A percentile compares a stretch with the other conserved stretches of the same genome.
phyloP scores from a whole-genome alignment of 2,113 vertebrate genomes.

The Nestor notabilis region DNA sequence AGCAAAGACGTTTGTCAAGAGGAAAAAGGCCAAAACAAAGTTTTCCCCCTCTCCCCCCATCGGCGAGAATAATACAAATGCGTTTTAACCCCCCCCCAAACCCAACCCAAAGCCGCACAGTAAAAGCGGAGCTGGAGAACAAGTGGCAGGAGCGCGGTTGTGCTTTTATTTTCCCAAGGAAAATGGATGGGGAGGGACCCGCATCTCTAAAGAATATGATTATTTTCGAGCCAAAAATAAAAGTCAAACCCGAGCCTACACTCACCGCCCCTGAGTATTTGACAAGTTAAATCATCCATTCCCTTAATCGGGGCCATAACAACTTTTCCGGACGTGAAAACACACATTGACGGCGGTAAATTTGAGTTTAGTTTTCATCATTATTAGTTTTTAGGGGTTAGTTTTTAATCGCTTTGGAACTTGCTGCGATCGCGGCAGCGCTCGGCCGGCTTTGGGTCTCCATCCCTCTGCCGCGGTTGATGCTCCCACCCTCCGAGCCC shows the following conservation, averaged over 20 bases:
- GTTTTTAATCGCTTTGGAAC: not conserved
- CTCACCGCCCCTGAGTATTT: not conserved
- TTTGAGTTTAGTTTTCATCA: not conserved
- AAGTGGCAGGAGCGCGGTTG: not conserved
- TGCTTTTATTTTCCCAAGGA: not conserved
- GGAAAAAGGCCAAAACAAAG: slow-evolving; percentile 54
- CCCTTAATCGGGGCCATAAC: not conserved
- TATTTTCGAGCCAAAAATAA: not conserved
- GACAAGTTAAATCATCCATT: not conserved
- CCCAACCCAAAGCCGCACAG: not conserved
- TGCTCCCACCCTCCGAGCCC: accelerated
- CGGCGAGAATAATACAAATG: not conserved
- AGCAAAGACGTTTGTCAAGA: slow-evolving; percentile 63
- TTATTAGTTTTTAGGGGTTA: not conserved
- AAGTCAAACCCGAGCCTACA: not conserved
- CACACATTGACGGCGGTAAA: not conserved
- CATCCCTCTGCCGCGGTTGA: not conserved
- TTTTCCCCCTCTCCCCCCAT: not conserved
- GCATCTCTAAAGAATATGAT: not conserved
- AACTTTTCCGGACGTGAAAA: not conserved
- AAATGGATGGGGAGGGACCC: not conserved
- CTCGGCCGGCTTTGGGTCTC: not conserved
- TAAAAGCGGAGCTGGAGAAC: not conserved
- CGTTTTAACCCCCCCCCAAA: not conserved
- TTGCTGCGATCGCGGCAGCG: too few species aligned